Percentiles rank a stretch among this genome's conserved stretches.
Conservation (phyloP, 2,888 invertebrate species). For the Torymus auratus region DNA sequence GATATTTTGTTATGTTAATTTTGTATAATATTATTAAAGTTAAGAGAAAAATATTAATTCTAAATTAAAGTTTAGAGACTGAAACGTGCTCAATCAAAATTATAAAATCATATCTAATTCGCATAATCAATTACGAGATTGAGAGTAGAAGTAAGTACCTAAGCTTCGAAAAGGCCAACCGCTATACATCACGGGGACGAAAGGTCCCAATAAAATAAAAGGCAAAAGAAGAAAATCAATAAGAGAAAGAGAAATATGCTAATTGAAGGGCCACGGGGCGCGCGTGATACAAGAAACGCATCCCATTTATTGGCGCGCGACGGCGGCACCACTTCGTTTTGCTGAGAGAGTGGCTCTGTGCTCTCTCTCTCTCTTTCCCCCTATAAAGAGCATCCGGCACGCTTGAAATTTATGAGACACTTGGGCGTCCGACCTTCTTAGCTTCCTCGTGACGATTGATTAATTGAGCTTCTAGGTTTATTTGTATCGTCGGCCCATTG, state of each 20-base stretch:
- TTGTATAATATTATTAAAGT: too few species aligned
- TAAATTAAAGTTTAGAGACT: too few species aligned
- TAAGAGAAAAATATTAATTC: too few species aligned
- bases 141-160: too few species aligned
- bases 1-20: too few species aligned
- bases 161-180: background rate
- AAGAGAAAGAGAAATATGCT: slow-evolving; percentile 55
- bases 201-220: slow-evolving; percentile 39
- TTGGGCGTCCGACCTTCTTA: slow-evolving; percentile 61
- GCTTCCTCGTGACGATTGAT: slow-evolving; percentile 64
- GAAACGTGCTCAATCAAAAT: too few species aligned
- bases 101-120: too few species aligned
- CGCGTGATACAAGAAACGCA: slow-evolving; percentile 46
- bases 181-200: slow-evolving; percentile 19
- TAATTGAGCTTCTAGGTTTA: slow-evolving; percentile 69
- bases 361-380: slow-evolving; percentile 21
- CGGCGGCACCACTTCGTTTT: slow-evolving; percentile 41
- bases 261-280: slow-evolving; percentile 56
- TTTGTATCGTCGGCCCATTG: slow-evolving; percentile 65
- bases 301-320: slow-evolving; percentile 46
- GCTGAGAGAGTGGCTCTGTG: slow-evolving; percentile 27
- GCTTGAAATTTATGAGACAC: slow-evolving; percentile 60
- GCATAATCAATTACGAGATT: too few species aligned
- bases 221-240: slow-evolving; percentile 49
- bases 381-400: slow-evolving; percentile 56